These are phyloP conservation scores for Pterobdella sp. DNA, from an alignment of 2,888 invertebrate species.

Conservation along the genomic window DNA sequence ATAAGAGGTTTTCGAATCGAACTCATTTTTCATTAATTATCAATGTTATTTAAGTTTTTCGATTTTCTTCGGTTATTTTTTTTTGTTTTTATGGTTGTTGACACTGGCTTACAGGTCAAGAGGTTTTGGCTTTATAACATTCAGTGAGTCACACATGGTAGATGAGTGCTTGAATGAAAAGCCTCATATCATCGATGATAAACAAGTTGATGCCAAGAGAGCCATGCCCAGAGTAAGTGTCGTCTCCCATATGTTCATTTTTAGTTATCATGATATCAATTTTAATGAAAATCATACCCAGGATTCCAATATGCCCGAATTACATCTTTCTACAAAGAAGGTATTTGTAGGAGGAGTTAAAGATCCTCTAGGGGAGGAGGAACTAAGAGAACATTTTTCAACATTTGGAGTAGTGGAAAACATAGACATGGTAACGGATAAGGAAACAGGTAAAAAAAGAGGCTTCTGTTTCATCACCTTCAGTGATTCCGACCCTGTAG, in stretches of 20 bases:
- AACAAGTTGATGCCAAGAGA: constrained; percentile 89
- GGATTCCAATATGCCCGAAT: constrained; percentile 73
- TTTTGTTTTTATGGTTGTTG: constrained; percentile 20
- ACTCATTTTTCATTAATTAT: background rate
- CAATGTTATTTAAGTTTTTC: background rate
- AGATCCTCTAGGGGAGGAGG: constrained; percentile 83
- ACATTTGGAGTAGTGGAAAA: constrained; percentile 71
- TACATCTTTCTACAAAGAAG: constrained; percentile 80
- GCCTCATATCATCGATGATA: constrained; percentile 85
- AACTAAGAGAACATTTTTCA: constrained; percentile 56
- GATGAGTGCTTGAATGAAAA: constrained; percentile 75
- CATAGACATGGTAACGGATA: constrained; percentile 80
- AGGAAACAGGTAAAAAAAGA: constrained; percentile 82
- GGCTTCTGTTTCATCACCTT: constrained; percentile 95
- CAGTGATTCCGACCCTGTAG: constrained; percentile 92
- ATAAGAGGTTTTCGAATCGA: constrained; percentile 37
- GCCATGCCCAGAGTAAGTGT: constrained; percentile 71
- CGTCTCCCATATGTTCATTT: background rate
- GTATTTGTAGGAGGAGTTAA: constrained; percentile 87
- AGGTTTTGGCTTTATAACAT: constrained; percentile 96
- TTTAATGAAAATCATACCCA: constrained; percentile 33
- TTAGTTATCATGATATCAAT: background rate
- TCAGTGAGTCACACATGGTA: constrained; percentile 85
- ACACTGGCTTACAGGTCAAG: constrained; percentile 62
- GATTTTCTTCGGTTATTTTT: background rate